These are phyloP conservation scores for Aleadryas rufinucha DNA, from an alignment of 2,113 vertebrate genomes.

Conservation along the genomic window DNA sequence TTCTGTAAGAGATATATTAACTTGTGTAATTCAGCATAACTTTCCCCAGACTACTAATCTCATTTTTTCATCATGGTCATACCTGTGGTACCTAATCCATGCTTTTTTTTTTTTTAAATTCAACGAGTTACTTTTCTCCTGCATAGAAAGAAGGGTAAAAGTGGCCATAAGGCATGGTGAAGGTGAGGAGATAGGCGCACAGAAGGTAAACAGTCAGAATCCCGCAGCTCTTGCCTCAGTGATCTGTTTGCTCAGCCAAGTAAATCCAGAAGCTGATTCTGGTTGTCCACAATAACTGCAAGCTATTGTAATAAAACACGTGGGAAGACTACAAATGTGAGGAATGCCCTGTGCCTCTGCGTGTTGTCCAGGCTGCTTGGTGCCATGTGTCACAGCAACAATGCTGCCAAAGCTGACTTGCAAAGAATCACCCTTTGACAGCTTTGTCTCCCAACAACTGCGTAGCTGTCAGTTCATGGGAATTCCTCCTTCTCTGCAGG, in stretches of 20 bases:
- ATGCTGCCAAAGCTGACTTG: conserved; percentile 35
- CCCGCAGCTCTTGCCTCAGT: not conserved
- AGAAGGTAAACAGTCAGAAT: not conserved
- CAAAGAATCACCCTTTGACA: conserved; percentile 47
- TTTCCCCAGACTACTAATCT: not conserved
- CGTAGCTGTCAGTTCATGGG: conserved; percentile 18
- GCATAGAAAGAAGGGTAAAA: not conserved
- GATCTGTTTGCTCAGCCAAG: not conserved
- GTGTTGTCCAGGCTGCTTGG: not conserved
- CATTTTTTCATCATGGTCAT: not conserved
- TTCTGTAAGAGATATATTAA: not conserved
- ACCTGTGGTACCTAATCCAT: not conserved
- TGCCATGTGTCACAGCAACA: conserved; percentile 19
- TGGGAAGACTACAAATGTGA: conserved; percentile 30
- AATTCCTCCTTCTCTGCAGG: conserved; percentile 46
- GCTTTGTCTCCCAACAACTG: not conserved
- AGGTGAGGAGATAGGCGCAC: not conserved
- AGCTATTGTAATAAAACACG: not conserved
- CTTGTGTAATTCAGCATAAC: not conserved
- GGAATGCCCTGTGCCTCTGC: not conserved
- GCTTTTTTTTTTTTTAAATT: not conserved
- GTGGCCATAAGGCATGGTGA: not conserved
- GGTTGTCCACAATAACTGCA: not conserved
- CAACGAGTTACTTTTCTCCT: not conserved
- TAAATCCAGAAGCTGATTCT: not conserved